phyloP scores from a whole-genome alignment of 2,888 invertebrate genomes.

The Rhyacophila evoluta region DNA sequence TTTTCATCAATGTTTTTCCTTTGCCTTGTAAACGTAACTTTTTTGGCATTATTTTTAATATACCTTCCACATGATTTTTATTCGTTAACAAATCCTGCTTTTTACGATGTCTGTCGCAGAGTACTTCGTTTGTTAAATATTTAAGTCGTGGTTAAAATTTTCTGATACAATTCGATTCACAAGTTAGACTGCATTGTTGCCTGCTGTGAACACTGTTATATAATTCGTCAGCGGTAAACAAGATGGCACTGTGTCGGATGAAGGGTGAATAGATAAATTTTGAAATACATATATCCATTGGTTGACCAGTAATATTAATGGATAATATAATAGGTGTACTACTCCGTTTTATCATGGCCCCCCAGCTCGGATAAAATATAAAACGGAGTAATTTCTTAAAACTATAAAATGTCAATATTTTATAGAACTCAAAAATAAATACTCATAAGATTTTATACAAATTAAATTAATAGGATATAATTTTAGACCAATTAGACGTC shows the following conservation, averaged over 20 bases:
- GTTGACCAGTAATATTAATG: background rate
- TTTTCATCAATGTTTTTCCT: too few species aligned
- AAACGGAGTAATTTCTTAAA: conserved; percentile 15
- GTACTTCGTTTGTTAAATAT: background rate
- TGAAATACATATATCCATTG: background rate
- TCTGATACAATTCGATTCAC: background rate
- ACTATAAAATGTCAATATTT: conserved; percentile 2
- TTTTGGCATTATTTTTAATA: too few species aligned
- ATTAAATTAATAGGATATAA: conserved; percentile 36
- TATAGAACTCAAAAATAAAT: conserved; percentile 33
- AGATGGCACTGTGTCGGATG: background rate
- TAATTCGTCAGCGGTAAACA: background rate
- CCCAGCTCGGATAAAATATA: conserved; percentile 29
- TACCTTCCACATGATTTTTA: too few species aligned
- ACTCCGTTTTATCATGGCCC: conserved; percentile 34
- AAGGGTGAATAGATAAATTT: background rate
- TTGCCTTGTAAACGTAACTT: too few species aligned
- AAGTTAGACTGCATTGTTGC: background rate
- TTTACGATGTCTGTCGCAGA: too few species aligned
- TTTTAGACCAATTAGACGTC: conserved; percentile 43
- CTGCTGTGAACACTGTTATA: background rate
- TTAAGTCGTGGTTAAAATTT: background rate
- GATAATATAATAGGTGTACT: background rate
- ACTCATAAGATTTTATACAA: conserved; percentile 41
- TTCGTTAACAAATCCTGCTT: too few species aligned